phyloP scores from a whole-genome alignment of 1,140 invertebrate genomes.

The Tetranychus urticae region DNA sequence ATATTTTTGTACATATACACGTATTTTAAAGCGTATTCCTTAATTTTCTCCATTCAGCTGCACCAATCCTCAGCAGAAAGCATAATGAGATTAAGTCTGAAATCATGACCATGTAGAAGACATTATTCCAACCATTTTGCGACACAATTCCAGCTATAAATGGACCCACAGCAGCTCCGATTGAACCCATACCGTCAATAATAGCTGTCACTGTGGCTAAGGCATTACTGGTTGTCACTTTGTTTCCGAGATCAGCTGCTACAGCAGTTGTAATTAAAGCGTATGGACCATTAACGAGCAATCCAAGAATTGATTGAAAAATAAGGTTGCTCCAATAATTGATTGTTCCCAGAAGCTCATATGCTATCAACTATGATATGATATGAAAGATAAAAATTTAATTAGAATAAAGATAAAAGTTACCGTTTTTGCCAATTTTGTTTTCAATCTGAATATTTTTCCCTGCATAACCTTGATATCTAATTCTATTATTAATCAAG shows the following conservation, averaged over 20 bases:
- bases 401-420: background rate
- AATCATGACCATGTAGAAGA: conserved; percentile 73
- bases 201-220: conserved; percentile 86
- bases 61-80: conserved; percentile 11
- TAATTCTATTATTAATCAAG: too few relatives aligned
- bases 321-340: conserved; percentile 32
- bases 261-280: conserved; percentile 87
- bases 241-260: conserved; percentile 73
- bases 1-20: background rate
- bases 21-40: background rate
- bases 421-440: too few relatives aligned
- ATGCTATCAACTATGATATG: conserved; percentile 43
- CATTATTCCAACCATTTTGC: conserved; percentile 41
- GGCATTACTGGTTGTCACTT: conserved; percentile 62
- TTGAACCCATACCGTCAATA: conserved; percentile 83
- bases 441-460: too few relatives aligned
- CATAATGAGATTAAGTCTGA: conserved; percentile 54
- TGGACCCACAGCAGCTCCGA: conserved; percentile 76
- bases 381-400: background rate
- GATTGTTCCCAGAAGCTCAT: conserved; percentile 39
- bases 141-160: conserved; percentile 61
- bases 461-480: too few relatives aligned
- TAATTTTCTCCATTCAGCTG: conserved; percentile 8
- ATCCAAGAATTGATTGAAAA: conserved; percentile 47
- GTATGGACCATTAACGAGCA: conserved; percentile 81